Percentiles rank a stretch among this genome's conserved stretches.
These are phyloP conservation scores for Furcifer pardalis DNA, from an alignment of 2,797 vertebrate species.

Conservation along the genomic window DNA sequence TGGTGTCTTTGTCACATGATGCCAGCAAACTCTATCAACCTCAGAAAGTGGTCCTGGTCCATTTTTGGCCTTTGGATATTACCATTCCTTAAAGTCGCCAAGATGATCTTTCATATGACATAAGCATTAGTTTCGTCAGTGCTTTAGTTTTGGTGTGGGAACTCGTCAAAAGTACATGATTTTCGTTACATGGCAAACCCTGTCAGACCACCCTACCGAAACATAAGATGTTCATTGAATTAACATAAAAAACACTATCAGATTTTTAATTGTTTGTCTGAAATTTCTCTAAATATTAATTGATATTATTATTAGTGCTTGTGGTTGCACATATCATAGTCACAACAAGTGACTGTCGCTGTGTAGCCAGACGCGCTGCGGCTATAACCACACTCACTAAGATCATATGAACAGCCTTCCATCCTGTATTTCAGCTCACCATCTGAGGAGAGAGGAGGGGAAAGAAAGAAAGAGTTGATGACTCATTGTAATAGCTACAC, in stretches of 20 bases:
- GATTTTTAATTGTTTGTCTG: not conserved
- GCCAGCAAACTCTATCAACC: too few relatives aligned
- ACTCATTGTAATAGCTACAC: not conserved
- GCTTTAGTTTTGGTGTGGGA: too few relatives aligned
- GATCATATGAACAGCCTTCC: not conserved
- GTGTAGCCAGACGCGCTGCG: rapidly evolving
- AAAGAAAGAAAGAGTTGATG: not conserved
- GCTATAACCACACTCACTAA: not conserved
- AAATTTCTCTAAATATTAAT: not conserved
- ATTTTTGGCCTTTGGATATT: too few relatives aligned
- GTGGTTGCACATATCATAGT: not conserved
- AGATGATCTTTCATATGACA: too few relatives aligned
- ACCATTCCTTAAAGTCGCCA: too few relatives aligned
- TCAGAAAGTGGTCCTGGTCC: too few relatives aligned
- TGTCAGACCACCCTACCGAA: not conserved
- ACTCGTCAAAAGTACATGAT: too few relatives aligned
- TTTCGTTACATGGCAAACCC: too few relatives aligned
- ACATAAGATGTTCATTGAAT: too few relatives aligned
- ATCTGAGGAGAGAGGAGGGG: not conserved
- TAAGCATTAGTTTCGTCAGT: too few relatives aligned
- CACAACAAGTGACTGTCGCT: not conserved
- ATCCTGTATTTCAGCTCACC: not conserved
- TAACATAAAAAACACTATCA: not conserved
- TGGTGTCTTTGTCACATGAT: too few relatives aligned
- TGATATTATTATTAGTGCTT: not conserved